Conservation (phyloP, 2,888 invertebrate species). For the Odontomyia ornata region DNA sequence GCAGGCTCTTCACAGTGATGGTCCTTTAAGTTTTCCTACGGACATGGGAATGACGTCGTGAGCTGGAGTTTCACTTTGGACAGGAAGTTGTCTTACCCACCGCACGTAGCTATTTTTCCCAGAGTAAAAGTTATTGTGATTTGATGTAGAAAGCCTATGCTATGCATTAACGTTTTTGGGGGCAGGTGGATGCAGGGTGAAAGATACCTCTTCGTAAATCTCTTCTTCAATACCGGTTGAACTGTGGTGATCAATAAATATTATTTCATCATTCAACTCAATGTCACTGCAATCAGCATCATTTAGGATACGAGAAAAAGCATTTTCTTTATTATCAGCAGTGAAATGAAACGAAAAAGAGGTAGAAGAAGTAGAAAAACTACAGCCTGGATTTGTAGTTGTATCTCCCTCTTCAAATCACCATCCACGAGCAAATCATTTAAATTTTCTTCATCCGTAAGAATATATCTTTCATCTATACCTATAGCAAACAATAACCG, state of each 20-base stretch:
- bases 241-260: not conserved
- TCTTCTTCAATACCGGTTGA: not conserved
- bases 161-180: not conserved
- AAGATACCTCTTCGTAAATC: too few relatives aligned
- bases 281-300: slow-evolving; percentile 12
- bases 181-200: not conserved
- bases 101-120: not conserved
- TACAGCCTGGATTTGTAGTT: too few relatives aligned
- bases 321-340: slow-evolving; percentile 12
- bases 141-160: too few relatives aligned
- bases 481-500: not conserved
- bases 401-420: too few relatives aligned
- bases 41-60: not conserved
- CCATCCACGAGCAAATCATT: not conserved
- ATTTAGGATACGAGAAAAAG: slow-evolving; percentile 7
- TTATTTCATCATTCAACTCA: not conserved
- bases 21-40: not conserved
- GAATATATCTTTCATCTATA: not conserved
- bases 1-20: too few relatives aligned
- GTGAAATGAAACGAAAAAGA: not conserved
- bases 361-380: not conserved
- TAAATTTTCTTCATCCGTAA: slow-evolving; percentile 8
- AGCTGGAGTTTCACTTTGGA: not conserved
- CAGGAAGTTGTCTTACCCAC: not conserved
- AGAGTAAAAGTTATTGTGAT: too few relatives aligned